These are phyloP conservation scores for Microtus ochrogaster DNA, from an alignment of 2,113 vertebrate genomes.

Conservation along the genomic window DNA sequence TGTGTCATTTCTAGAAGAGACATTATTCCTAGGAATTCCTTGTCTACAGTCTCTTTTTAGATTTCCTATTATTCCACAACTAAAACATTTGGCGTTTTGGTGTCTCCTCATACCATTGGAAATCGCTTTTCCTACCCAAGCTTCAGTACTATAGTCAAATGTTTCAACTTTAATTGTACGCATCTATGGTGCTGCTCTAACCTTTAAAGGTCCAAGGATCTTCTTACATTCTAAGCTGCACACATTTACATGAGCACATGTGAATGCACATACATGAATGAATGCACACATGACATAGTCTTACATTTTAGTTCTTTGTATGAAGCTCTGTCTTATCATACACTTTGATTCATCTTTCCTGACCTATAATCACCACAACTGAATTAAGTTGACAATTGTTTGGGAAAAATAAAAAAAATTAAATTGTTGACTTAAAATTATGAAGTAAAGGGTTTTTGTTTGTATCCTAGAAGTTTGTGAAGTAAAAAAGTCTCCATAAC, in stretches of 20 bases:
- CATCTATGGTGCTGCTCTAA: no score
- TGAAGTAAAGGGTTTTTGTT: background rate
- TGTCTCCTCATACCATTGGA: no score
- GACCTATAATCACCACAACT: background rate
- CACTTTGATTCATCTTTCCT: background rate
- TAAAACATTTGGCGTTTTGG: no score
- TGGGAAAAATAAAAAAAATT: background rate
- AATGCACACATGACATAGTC: background rate
- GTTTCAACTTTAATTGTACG: no score
- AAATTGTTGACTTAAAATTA: background rate
- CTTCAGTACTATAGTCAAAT: no score
- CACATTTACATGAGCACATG: background rate
- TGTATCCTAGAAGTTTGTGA: background rate
- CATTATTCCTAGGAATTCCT: no score
- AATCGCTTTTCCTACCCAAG: no score
- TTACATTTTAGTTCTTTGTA: background rate
- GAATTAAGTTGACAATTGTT: background rate
- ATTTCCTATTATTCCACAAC: no score
- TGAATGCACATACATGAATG: background rate
- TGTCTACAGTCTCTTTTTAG: no score
- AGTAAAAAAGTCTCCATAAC: background rate
- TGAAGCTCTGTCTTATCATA: background rate
- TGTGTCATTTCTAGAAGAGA: no score
- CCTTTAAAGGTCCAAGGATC: no score
- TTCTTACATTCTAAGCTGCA: background rate